Evolutionary conservation across 2,113 vertebrate genomes (phyloP).

Genomic region (Rynchops niger): DNA sequence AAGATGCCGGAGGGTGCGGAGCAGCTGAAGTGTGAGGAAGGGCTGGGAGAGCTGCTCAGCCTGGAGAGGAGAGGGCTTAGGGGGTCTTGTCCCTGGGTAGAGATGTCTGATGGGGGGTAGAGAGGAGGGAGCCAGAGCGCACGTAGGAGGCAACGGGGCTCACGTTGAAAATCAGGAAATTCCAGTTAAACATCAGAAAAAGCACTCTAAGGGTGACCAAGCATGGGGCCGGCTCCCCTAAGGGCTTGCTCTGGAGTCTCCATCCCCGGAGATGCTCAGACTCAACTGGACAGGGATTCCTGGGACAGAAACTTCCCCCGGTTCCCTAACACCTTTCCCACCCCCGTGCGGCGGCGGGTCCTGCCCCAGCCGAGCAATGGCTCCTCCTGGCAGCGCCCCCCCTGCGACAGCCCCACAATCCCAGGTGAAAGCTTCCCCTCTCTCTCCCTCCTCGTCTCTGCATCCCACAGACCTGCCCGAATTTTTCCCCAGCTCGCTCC

Average conservation of each 20-base stretch:
- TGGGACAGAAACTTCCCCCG: not conserved
- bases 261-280: not conserved
- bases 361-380: accelerated
- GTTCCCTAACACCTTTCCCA: accelerated
- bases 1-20: not conserved
- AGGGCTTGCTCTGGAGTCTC: not conserved
- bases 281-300: accelerated
- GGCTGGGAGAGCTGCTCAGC: not conserved
- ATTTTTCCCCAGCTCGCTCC: accelerated
- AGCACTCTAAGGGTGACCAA: not conserved
- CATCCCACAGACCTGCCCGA: accelerated
- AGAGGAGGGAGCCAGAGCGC: not conserved
- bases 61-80: not conserved
- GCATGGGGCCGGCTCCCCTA: accelerated
- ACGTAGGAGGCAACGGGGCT: accelerated
- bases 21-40: not conserved
- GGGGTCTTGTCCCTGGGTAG: no score
- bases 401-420: not conserved
- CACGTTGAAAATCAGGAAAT: not conserved
- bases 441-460: accelerated
- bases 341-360: not conserved
- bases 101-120: accelerated
- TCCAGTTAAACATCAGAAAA: accelerated
- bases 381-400: not conserved
- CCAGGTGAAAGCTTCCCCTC: not conserved